Conservation (phyloP, 2,113 vertebrate species). For the Crypturellus undulatus region DNA sequence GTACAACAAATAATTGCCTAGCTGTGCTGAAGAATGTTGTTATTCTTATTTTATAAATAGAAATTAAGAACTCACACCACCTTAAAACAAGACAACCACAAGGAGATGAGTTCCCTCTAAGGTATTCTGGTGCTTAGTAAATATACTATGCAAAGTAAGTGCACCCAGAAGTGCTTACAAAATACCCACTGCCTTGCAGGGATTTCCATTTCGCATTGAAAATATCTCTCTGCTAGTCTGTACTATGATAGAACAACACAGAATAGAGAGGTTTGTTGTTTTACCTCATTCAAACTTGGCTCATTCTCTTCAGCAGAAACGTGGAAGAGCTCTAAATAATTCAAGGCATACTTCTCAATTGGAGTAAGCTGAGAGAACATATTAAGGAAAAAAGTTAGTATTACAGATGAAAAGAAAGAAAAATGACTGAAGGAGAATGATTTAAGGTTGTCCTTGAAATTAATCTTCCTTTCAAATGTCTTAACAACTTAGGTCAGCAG, state of each 20-base stretch:
- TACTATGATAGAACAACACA: not conserved
- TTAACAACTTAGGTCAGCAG: not conserved
- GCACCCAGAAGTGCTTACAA: not conserved
- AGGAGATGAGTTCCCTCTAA: not conserved
- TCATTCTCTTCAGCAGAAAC: constrained; percentile 69
- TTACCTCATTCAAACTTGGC: constrained; percentile 69
- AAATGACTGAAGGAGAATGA: not conserved
- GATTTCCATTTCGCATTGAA: not conserved
- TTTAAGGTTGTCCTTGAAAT: not conserved
- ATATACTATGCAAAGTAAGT: not conserved
- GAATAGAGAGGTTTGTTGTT: not conserved
- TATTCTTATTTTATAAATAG: not conserved
- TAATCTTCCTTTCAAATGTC: not conserved
- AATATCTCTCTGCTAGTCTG: not conserved
- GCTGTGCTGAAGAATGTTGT: not conserved
- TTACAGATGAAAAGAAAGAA: not conserved
- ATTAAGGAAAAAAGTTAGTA: not conserved
- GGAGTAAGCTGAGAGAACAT: constrained; percentile 85
- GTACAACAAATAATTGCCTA: constrained; percentile 16
- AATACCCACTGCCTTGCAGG: not conserved
- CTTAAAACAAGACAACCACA: not conserved
- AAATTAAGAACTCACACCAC: not conserved
- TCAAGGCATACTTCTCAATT: constrained; percentile 93
- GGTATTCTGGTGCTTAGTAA: not conserved
- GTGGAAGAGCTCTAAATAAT: constrained; percentile 90